Evolutionary conservation across 2,797 vertebrate genomes (phyloP).

Genomic region (Knipowitschia caucasica): DNA sequence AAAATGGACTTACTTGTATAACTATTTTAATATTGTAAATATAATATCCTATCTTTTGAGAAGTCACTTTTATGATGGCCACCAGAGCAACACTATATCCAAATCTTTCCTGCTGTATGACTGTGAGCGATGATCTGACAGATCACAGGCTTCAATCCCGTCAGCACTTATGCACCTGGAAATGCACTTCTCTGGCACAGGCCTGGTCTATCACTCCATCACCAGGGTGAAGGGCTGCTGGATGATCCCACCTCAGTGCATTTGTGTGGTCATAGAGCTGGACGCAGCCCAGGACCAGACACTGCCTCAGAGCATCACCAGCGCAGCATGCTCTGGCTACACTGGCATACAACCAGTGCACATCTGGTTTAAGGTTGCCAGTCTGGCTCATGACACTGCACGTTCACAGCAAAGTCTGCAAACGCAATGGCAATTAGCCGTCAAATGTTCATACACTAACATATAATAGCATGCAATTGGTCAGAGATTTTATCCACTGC

Average conservation of each 20-base stretch:
- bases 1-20: not conserved
- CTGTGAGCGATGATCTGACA: slow-evolving; percentile 22
- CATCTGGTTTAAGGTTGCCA: slow-evolving; percentile 29
- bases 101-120: slow-evolving; percentile 14
- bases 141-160: slow-evolving; percentile 2
- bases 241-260: slow-evolving; percentile 33
- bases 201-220: slow-evolving; percentile 31
- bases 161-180: slow-evolving; percentile 42
- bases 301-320: slow-evolving; percentile 24
- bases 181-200: slow-evolving; percentile 46
- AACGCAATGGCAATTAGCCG: slow-evolving; percentile 21
- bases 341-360: slow-evolving; percentile 23
- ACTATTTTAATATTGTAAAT: not conserved
- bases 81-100: not conserved
- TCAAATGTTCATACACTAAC: slow-evolving; percentile 8
- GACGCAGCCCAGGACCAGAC: slow-evolving; percentile 30
- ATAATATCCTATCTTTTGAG: too few species aligned
- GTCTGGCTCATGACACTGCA: slow-evolving; percentile 8
- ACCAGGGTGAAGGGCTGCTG: slow-evolving; percentile 38
- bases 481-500: slow-evolving; percentile 15
- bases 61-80: not conserved
- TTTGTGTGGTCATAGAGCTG: slow-evolving; percentile 40
- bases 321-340: slow-evolving; percentile 31
- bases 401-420: slow-evolving; percentile 15
- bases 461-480: slow-evolving; percentile 6